Percentiles rank a stretch among this genome's conserved stretches.
These are phyloP conservation scores for Bryconaethiops microstoma DNA, from an alignment of 2,797 vertebrate genomes.

Conservation along the genomic window DNA sequence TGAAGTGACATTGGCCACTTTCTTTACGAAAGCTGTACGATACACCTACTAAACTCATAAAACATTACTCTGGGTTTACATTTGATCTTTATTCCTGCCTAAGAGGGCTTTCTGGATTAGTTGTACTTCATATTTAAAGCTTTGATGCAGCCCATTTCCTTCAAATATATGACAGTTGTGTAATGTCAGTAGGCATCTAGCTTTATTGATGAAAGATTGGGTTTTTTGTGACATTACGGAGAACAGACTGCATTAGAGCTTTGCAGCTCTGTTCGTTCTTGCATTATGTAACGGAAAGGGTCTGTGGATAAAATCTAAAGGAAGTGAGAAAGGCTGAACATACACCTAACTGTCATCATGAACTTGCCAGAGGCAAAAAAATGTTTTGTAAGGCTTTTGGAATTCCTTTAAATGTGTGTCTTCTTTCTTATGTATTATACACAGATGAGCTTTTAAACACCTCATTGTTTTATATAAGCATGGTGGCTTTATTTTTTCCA, in stretches of 20 bases:
- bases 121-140: background rate
- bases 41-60: too few relatives aligned
- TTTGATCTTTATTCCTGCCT: background rate
- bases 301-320: slow-evolving; percentile 14
- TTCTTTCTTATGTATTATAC: background rate
- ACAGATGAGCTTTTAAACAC: background rate
- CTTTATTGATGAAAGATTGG: background rate
- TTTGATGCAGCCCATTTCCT: background rate
- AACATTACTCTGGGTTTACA: too few relatives aligned
- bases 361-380: background rate
- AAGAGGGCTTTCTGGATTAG: background rate
- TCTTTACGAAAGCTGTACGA: background rate
- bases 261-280: slow-evolving; percentile 8
- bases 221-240: slow-evolving; percentile 1
- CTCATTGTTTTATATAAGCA: too few relatives aligned
- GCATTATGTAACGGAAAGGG: slow-evolving; percentile 44
- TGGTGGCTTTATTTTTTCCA: background rate
- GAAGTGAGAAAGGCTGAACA: slow-evolving; percentile 27
- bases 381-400: background rate
- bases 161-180: background rate
- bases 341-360: background rate
- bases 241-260: slow-evolving; percentile 17
- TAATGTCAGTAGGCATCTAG: background rate
- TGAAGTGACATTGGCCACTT: background rate
- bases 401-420: background rate